These are phyloP conservation scores for Gryllus longicercus DNA, from an alignment of 2,888 invertebrate species.

Conservation along the genomic window DNA sequence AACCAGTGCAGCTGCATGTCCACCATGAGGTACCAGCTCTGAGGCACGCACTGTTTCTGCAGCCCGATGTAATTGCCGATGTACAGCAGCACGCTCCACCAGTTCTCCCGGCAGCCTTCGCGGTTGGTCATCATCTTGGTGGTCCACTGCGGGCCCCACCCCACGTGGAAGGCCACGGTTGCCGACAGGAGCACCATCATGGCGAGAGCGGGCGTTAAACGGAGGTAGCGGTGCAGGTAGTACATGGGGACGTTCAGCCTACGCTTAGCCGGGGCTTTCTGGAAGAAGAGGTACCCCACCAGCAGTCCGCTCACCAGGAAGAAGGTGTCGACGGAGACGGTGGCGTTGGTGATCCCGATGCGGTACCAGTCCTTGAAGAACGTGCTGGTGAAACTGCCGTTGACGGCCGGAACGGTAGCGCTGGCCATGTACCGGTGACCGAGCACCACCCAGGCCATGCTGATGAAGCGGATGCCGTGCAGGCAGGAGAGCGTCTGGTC, in stretches of 20 bases:
- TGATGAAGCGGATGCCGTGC: background rate
- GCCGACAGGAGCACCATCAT: constrained; percentile 52
- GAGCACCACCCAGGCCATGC: background rate
- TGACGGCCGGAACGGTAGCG: background rate
- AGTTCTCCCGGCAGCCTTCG: background rate
- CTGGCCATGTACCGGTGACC: background rate
- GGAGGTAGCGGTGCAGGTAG: constrained; percentile 49
- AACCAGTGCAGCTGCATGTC: background rate
- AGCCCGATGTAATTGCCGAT: background rate
- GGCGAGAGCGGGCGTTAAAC: constrained; percentile 56
- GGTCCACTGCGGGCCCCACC: background rate
- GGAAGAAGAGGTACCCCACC: constrained; percentile 46
- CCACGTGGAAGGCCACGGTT: constrained; percentile 48
- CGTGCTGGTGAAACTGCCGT: background rate
- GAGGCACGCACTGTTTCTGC: background rate
- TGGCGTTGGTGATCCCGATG: constrained; percentile 47
- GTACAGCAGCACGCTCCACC: background rate
- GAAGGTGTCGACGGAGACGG: constrained; percentile 61
- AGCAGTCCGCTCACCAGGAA: constrained; percentile 60
- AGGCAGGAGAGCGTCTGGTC: background rate
- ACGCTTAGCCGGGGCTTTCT: constrained; percentile 43
- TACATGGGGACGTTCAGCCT: constrained; percentile 46
- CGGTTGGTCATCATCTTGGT: constrained; percentile 37
- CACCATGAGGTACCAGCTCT: constrained; percentile 17
- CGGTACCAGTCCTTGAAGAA: constrained; percentile 44